phyloP scores from a whole-genome alignment of 2,113 vertebrate genomes.

The Sprattus sprattus region DNA sequence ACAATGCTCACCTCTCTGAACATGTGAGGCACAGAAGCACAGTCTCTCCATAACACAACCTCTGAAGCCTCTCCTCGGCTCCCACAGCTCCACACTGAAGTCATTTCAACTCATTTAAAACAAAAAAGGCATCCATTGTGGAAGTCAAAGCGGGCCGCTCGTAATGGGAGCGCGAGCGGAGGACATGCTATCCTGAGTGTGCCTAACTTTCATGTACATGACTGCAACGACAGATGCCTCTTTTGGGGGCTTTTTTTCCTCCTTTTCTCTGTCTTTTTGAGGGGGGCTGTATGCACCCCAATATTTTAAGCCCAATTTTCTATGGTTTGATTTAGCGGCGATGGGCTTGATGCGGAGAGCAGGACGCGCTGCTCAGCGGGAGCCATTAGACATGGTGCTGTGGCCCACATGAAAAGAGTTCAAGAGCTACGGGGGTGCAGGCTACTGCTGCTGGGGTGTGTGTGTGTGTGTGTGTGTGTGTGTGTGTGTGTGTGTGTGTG shows the following conservation, averaged over 20 bases:
- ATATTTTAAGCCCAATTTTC: constrained; percentile 68
- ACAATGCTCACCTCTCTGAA: constrained; percentile 39
- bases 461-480: constrained; percentile 34
- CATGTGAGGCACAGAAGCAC: not conserved
- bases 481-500: not conserved
- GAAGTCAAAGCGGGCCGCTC: constrained; percentile 9
- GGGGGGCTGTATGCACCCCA: constrained; percentile 68
- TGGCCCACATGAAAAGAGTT: constrained; percentile 77
- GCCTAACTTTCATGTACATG: constrained; percentile 71
- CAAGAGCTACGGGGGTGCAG: constrained; percentile 44
- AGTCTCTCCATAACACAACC: not conserved
- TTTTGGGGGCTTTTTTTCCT: constrained; percentile 46
- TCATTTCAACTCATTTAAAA: not conserved
- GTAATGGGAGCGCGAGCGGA: constrained; percentile 25
- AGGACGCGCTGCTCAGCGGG: constrained; percentile 74
- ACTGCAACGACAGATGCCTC: constrained; percentile 70
- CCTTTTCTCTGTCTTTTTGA: constrained; percentile 49
- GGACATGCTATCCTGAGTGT: constrained; percentile 50
- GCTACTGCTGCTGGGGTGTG: constrained; percentile 21
- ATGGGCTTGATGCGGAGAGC: constrained; percentile 60
- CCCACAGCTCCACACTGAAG: constrained; percentile 4
- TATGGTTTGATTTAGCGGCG: constrained; percentile 59
- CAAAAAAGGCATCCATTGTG: constrained; percentile 35
- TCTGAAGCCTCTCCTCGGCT: not conserved
- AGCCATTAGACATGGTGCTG: constrained; percentile 80